Conservation (phyloP, 92 coral and sea anemone species). For the Actinostola sp. region DNA sequence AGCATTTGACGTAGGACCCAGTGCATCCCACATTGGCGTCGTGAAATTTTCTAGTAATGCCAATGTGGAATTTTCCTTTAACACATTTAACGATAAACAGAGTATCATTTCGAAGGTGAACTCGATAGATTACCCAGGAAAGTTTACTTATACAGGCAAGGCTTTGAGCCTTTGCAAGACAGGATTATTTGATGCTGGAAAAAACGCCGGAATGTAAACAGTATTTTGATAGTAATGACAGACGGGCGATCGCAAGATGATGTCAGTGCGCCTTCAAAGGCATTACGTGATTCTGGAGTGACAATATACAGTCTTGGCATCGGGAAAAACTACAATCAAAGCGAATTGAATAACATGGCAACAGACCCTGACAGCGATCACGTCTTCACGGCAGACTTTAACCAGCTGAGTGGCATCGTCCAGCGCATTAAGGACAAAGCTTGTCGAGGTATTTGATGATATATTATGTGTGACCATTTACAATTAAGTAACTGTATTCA, state of each 20-base stretch:
- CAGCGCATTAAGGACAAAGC: conserved; percentile 44
- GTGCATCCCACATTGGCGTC: conserved; percentile 58
- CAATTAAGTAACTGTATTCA: no score
- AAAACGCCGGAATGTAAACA: conserved; percentile 46
- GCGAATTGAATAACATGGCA: conserved; percentile 61
- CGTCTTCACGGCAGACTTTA: conserved; percentile 69
- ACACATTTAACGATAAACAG: conserved; percentile 16
- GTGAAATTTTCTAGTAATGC: conserved; percentile 33
- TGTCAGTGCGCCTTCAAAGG: conserved; percentile 47
- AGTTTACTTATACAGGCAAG: conserved; percentile 49
- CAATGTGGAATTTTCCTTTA: conserved; percentile 50
- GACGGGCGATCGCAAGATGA: conserved; percentile 55
- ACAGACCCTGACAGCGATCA: conserved; percentile 68
- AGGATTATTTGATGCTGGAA: conserved; percentile 33
- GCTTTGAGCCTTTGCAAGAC: conserved; percentile 34
- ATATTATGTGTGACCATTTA: not conserved
- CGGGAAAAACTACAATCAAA: conserved; percentile 37
- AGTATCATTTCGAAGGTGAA: conserved; percentile 39
- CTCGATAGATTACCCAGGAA: conserved; percentile 30
- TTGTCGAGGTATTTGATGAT: conserved; percentile 40
- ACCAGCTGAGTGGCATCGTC: conserved; percentile 29
- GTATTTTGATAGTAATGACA: conserved; percentile 56
- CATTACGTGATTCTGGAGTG: conserved; percentile 65
- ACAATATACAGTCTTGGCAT: conserved; percentile 58
- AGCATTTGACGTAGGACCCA: conserved; percentile 45